A percentile compares a stretch with the other conserved stretches of the same genome.
phyloP scores from a whole-genome alignment of 2,797 vertebrate genomes.

The Tapirus indicus region DNA sequence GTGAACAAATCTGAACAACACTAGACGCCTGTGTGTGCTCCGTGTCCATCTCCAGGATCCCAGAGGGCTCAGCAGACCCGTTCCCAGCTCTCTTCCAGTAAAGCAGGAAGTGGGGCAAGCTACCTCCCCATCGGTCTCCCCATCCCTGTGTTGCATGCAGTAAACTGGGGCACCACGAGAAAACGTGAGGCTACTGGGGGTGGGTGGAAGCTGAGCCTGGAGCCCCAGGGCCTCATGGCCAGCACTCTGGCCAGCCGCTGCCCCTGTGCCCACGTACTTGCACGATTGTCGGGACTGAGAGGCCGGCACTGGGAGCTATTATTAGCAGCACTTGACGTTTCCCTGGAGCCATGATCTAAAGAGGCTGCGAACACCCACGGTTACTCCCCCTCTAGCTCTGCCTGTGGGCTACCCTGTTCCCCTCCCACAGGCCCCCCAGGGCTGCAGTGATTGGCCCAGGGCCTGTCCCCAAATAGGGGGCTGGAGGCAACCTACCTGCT shows the following conservation, averaged over 20 bases:
- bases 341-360: constrained; percentile 56
- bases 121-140: fast-evolving
- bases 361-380: neutral
- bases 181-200: fast-evolving
- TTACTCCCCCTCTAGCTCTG: neutral
- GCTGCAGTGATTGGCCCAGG: neutral
- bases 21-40: neutral
- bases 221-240: fast-evolving
- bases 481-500: neutral
- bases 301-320: constrained; percentile 11
- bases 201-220: neutral
- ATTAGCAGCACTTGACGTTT: constrained; percentile 69
- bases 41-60: neutral
- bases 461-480: neutral
- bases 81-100: neutral
- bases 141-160: neutral
- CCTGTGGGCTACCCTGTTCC: neutral
- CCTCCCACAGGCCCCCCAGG: neutral
- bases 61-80: neutral
- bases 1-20: neutral
- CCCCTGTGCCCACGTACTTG: neutral
- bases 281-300: neutral
- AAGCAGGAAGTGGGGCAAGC: neutral
- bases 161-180: neutral
- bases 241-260: neutral